phyloP scores from a whole-genome alignment of 2,888 invertebrate genomes.

The Tolmerus cingulatus region DNA sequence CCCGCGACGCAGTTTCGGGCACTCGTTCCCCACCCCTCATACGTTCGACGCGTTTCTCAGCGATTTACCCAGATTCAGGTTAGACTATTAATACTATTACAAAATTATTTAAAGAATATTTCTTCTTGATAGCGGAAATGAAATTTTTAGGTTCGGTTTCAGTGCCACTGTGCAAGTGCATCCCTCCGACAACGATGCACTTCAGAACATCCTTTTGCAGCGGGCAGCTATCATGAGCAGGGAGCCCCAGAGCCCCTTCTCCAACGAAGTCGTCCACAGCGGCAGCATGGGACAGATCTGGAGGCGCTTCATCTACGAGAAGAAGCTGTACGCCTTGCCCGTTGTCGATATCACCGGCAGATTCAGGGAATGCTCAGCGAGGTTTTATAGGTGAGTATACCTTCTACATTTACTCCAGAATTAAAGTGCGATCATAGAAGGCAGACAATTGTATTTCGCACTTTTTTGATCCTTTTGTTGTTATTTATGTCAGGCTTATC shows the following conservation, averaged over 20 bases:
- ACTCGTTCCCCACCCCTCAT: neutral
- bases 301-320: conserved; percentile 77
- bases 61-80: conserved; percentile 45
- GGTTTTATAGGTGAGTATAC: conserved; percentile 73
- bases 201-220: conserved; percentile 12
- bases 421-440: too few species aligned
- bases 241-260: conserved; percentile 55
- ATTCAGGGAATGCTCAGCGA: conserved; percentile 76
- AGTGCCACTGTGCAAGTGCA: conserved; percentile 49
- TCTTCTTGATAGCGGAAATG: neutral
- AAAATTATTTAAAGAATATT: neutral
- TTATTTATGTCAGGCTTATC: too few species aligned
- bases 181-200: conserved; percentile 42
- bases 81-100: neutral
- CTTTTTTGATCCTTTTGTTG: too few species aligned
- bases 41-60: conserved; percentile 45
- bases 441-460: too few species aligned
- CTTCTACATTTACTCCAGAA: neutral
- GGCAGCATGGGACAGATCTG: conserved; percentile 59
- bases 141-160: conserved; percentile 38
- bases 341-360: conserved; percentile 75
- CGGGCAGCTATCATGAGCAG: conserved; percentile 57
- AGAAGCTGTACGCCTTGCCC: conserved; percentile 77
- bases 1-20: neutral
- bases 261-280: conserved; percentile 44